Base-by-base conservation (phyloP, 2,797 vertebrate species). In the Serranus cabrilla region DNA sequence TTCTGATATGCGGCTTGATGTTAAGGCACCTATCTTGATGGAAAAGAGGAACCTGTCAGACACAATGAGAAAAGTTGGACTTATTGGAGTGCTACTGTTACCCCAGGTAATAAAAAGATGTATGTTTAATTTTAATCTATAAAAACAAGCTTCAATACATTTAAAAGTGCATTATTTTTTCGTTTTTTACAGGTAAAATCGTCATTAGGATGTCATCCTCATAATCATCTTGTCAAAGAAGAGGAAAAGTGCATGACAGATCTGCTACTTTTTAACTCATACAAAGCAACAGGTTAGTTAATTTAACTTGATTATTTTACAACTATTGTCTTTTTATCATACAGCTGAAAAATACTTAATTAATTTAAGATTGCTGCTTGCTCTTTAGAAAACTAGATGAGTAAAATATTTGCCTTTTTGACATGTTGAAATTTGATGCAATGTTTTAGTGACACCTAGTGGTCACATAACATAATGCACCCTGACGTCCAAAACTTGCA, bases 221-320 rank as follows among this genome's bases (percentile, higher is more conserved):
- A 95, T 39, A 82, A 59, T 0, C 80, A 92, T 47, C 85, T 96
- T 37, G 74, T 80, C 47, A 95, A 84, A 60, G 96, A 97, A 17
- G 92, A 88, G 71, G 93, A 96, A 59, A 92, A 88, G 12, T 97
- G 97, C 69, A 11, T 82, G 34, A 71, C 76, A 23, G 84, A 93
- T 42, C 84, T 81, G 8, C 87, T 94, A 1, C 87, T 88, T 34
- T 70, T 82, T 46, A 91, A 94, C 5, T 81, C 70, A 7, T 75
- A 60, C 45, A 92, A 91, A 52, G 88, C 83, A 0, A 62, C 70
- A 27, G 88, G 90, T 89, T 70, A 70, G 80, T 65, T 7, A 1
- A 7, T 46, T 1, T 34, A 10, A 45, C 14, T 8, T 1, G 5
- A 59, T 1, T 2, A 59, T 55, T 66, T 61, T 9, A 17, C 2